Base-by-base conservation (phyloP, 1,140 invertebrate genomes). In the Grapholita molesta region DNA sequence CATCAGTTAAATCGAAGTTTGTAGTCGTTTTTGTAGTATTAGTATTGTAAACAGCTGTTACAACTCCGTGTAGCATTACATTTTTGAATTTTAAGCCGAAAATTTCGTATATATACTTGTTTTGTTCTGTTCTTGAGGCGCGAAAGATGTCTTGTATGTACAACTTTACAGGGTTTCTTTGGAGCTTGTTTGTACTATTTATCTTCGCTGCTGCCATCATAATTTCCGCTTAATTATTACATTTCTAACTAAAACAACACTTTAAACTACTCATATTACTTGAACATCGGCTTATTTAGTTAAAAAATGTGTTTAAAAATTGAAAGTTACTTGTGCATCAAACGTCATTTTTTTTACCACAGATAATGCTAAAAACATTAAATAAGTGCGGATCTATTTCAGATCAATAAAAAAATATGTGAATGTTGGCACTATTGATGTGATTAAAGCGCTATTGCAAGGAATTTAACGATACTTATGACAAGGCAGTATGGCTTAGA, bases 111-210 rank as follows among this genome's bases (percentile, higher is more conserved):
- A 88, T 70, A 65, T 90, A 91, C 78, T 85, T 85, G 68, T 86
- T 85, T 61, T 83, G 73, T 25, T 73, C 67, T 12, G 64, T 81
- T 67, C 69, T 65, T 65, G 80, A 80, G 9, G 89, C 86, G 73
- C 89, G 86, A 74, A 82, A 91, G 66, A 90, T 81, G 61, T 91
- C 89, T 79, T 91, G 89, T 61, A 90, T 84, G 68, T 86, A 88
- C 6, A 90, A 33, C 71, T 91, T 91, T 28, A 91, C 3, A 0
- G 89, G 89, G 23, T 71, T 67, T 32, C 68, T 82, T 77, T 85
- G 80, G 9, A 65, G 35, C 11, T 21, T 21, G 15, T 53, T 38
- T 28, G 18, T 6, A 28, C 35, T 1, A 33, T 55, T 65, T 15
- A 53, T 9, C 23, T 18, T 48, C 48, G 55, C 25, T 28, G 55